These are phyloP conservation scores for Cygnus buccinator DNA, from an alignment of 2,113 vertebrate species.

Conservation along the genomic window DNA sequence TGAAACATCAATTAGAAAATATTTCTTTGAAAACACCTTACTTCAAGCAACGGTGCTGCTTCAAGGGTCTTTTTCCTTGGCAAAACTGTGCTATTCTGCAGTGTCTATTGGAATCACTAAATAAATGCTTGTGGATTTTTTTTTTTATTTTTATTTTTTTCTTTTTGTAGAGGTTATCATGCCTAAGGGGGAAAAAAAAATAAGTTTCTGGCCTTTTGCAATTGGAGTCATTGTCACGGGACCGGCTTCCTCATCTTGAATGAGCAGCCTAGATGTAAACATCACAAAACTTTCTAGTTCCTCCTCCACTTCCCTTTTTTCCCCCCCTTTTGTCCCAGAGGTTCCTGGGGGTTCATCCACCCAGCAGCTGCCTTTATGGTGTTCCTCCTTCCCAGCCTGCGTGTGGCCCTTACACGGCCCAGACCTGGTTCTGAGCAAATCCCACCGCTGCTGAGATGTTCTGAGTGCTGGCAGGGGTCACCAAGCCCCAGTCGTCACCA, in stretches of 20 bases:
- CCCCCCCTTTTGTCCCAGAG: not conserved
- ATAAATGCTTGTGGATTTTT: no score
- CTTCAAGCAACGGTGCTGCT: no score
- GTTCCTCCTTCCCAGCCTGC: not conserved
- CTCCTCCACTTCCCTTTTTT: not conserved
- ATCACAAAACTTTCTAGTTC: not conserved
- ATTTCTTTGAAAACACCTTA: no score
- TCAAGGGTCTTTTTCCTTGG: no score
- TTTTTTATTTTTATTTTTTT: no score
- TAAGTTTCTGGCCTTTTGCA: not conserved
- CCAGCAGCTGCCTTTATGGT: not conserved
- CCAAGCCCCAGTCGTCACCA: not conserved
- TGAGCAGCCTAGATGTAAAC: not conserved
- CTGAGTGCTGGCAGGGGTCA: not conserved
- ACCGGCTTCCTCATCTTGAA: not conserved
- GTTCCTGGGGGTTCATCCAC: not conserved
- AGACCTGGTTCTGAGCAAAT: not conserved
- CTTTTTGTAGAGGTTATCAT: not conserved
- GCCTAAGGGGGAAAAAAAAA: no score
- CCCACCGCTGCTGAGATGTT: not conserved
- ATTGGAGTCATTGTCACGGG: not conserved
- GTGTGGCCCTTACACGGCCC: fast-evolving
- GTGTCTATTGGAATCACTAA: no score
- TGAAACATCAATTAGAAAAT: no score
- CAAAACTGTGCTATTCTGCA: no score